These are phyloP conservation scores for Pangasius macronema DNA, from an alignment of 2,797 vertebrate genomes.

Conservation along the genomic window DNA sequence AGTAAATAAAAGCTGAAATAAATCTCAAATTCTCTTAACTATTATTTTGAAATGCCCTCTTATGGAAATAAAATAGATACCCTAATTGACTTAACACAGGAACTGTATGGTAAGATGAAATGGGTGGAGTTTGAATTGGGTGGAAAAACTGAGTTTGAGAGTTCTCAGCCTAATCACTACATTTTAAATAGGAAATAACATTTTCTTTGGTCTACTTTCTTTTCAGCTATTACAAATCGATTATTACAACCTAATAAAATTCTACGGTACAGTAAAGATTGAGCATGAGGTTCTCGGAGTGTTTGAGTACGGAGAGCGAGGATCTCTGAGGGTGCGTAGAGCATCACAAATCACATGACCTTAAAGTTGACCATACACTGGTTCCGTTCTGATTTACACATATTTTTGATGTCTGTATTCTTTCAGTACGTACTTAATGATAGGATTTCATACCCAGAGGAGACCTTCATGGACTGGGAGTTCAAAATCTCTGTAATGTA, in stretches of 20 bases:
- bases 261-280: conserved; percentile 93
- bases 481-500: conserved; percentile 97
- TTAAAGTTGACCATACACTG: neutral
- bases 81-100: neutral
- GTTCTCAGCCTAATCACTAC: neutral
- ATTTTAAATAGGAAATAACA: neutral
- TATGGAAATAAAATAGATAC: neutral
- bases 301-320: conserved; percentile 91
- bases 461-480: conserved; percentile 97
- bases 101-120: neutral
- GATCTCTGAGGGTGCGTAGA: conserved; percentile 85
- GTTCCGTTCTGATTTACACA: neutral
- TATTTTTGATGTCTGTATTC: conserved; percentile 7
- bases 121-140: neutral
- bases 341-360: neutral
- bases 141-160: neutral
- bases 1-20: neutral
- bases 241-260: conserved; percentile 96
- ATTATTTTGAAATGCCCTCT: neutral
- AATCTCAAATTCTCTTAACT: neutral
- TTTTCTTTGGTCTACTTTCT: neutral
- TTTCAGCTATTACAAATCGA: conserved; percentile 89
- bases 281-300: conserved; percentile 88
- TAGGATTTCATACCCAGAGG: conserved; percentile 92
- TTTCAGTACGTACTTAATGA: conserved; percentile 90